Percentiles rank a stretch among this genome's conserved stretches.
These are phyloP conservation scores for Larimichthys polyactis DNA, from an alignment of 2,113 vertebrate genomes.

Conservation along the genomic window DNA sequence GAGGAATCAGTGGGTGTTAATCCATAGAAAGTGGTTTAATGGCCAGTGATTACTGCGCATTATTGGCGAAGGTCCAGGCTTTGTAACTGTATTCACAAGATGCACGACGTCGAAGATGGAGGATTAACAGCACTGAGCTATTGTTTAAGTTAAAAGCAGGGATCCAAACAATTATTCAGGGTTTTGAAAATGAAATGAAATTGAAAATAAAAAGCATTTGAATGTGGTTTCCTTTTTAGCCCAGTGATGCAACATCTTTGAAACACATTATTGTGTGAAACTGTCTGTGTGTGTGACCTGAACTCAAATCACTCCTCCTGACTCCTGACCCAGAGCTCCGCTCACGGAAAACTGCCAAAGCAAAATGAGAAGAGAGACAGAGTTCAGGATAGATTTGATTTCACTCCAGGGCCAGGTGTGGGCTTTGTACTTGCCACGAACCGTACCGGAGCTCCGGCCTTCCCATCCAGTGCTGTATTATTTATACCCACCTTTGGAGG, in stretches of 20 bases:
- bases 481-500: conserved; percentile 67
- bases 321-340: conserved; percentile 75
- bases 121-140: conserved; percentile 1
- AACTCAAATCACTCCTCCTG: conserved; percentile 66
- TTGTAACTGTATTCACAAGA: conserved; percentile 43
- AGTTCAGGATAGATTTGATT: conserved; percentile 83
- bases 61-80: conserved; percentile 27
- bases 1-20: conserved; percentile 63
- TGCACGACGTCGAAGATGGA: neutral
- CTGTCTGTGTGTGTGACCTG: conserved; percentile 72
- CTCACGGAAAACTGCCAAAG: conserved; percentile 64
- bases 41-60: conserved; percentile 63
- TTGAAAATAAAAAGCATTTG: conserved; percentile 10
- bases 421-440: conserved; percentile 80
- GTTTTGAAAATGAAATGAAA: neutral
- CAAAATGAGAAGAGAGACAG: conserved; percentile 73
- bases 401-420: conserved; percentile 83
- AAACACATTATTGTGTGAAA: conserved; percentile 80
- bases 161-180: neutral
- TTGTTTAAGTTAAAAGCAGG: neutral
- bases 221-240: conserved; percentile 24
- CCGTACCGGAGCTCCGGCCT: conserved; percentile 57
- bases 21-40: conserved; percentile 74
- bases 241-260: conserved; percentile 72
- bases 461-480: conserved; percentile 60